Percentiles rank a stretch among this genome's conserved stretches.
phyloP scores from a whole-genome alignment of 2,113 vertebrate species.

The Saimiri boliviensis region DNA sequence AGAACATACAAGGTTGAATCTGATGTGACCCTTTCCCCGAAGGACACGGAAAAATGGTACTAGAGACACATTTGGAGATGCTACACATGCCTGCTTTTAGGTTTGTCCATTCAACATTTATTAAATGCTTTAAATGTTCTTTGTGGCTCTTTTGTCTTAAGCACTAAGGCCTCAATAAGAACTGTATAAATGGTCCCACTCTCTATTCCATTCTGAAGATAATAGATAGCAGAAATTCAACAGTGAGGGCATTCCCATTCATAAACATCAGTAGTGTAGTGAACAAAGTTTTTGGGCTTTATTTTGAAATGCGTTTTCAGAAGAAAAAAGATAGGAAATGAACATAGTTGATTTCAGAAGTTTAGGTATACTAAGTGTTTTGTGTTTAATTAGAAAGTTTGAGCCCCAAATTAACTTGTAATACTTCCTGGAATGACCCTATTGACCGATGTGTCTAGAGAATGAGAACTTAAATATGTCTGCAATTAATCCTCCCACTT shows the following conservation, averaged over 20 bases:
- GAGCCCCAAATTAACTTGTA: not conserved
- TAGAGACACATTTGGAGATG: not conserved
- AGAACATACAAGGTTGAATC: not conserved
- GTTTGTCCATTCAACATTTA: not conserved
- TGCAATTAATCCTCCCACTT: not conserved
- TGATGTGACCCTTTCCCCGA: not conserved
- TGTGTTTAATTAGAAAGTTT: not conserved
- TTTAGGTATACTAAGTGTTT: not conserved
- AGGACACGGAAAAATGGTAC: not conserved
- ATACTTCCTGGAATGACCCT: not conserved
- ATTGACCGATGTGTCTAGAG: not conserved
- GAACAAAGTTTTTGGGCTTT: not conserved
- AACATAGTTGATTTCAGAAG: not conserved
- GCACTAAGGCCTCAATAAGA: not conserved
- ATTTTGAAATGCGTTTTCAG: not conserved
- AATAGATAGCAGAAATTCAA: not conserved
- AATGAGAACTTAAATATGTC: not conserved
- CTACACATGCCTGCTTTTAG: not conserved
- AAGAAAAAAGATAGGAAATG: not conserved
- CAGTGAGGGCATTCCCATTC: not conserved
- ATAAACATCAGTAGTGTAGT: not conserved
- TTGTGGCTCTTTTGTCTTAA: not conserved
- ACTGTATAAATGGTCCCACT: not conserved
- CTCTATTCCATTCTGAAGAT: not conserved
- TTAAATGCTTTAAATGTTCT: not conserved